These are phyloP conservation scores for Cichlasoma orientale DNA, from an alignment of 2,797 vertebrate genomes.

Conservation along the genomic window DNA sequence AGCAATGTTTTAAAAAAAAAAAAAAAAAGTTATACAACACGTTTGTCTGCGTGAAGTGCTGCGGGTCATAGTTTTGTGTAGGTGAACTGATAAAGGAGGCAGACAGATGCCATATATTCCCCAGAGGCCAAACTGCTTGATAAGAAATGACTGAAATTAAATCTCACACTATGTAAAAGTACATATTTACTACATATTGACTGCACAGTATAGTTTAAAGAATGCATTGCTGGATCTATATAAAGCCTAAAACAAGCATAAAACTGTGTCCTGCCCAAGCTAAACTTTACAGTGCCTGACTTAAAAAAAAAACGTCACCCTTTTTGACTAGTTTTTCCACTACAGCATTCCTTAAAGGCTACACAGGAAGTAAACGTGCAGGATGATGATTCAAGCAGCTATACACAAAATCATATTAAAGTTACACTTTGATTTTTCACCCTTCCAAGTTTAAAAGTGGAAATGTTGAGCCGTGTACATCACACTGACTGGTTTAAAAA, in stretches of 20 bases:
- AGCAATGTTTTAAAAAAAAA: constrained; percentile 24
- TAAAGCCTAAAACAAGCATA: constrained; percentile 6
- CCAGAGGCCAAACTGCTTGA: neutral
- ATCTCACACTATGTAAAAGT: constrained; percentile 12
- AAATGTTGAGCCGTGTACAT: constrained; percentile 16
- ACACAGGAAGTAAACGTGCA: neutral
- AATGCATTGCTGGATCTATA: neutral
- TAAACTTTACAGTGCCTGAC: constrained; percentile 17
- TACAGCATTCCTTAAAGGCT: constrained; percentile 19
- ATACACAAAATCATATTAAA: neutral
- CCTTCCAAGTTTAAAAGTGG: constrained; percentile 25
- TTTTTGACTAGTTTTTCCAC: neutral
- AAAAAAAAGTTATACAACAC: constrained; percentile 36
- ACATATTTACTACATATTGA: constrained; percentile 16
- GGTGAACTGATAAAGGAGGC: constrained; percentile 1
- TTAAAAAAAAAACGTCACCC: neutral
- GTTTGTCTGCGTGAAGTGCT: constrained; percentile 8
- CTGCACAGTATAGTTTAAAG: constrained; percentile 38
- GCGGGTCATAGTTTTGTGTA: neutral
- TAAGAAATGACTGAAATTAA: neutral
- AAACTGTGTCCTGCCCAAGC: neutral
- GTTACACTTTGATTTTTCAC: neutral
- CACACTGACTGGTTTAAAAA: constrained; percentile 9
- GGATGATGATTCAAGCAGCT: neutral
- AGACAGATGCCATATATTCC: neutral